Percentiles rank a stretch among this genome's conserved stretches.
phyloP scores from a whole-genome alignment of 2,113 vertebrate species.

The Hepsetus odoe region DNA sequence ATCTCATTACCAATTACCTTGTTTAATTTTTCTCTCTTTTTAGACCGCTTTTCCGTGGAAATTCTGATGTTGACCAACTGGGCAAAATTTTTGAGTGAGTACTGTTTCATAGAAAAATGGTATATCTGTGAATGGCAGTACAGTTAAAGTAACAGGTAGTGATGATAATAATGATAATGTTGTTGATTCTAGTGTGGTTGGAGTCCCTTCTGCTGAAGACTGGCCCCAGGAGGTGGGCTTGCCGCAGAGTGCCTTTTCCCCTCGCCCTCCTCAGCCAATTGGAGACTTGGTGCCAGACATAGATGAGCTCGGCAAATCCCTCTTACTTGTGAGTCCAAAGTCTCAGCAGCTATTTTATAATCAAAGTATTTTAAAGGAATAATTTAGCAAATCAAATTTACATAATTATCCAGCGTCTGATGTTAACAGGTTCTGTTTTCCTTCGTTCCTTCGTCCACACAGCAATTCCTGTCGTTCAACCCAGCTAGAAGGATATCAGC shows the following conservation, averaged over 20 bases:
- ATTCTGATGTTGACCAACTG: slow-evolving; percentile 97
- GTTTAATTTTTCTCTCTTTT: slow-evolving; percentile 29
- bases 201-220: slow-evolving; percentile 91
- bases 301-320: slow-evolving; percentile 90
- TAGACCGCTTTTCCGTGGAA: slow-evolving; percentile 95
- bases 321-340: slow-evolving; percentile 85
- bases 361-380: not conserved
- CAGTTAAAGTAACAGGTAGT: not conserved
- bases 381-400: not conserved
- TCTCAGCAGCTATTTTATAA: slow-evolving; percentile 21
- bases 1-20: not conserved
- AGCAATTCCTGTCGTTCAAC: slow-evolving; percentile 96
- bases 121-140: not conserved
- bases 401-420: no score
- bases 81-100: slow-evolving; percentile 99
- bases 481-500: slow-evolving; percentile 95
- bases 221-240: slow-evolving; percentile 95
- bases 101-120: slow-evolving; percentile 41
- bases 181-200: slow-evolving; percentile 82
- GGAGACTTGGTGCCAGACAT: slow-evolving; percentile 92
- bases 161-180: slow-evolving; percentile 3
- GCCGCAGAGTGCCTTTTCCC: slow-evolving; percentile 90
- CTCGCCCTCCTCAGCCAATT: slow-evolving; percentile 85
- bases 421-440: slow-evolving; percentile 1
- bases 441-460: slow-evolving; percentile 54